Percentiles rank a stretch among this genome's conserved stretches.
Conservation (phyloP, 2,113 vertebrate species). For the Piprites chloris region DNA sequence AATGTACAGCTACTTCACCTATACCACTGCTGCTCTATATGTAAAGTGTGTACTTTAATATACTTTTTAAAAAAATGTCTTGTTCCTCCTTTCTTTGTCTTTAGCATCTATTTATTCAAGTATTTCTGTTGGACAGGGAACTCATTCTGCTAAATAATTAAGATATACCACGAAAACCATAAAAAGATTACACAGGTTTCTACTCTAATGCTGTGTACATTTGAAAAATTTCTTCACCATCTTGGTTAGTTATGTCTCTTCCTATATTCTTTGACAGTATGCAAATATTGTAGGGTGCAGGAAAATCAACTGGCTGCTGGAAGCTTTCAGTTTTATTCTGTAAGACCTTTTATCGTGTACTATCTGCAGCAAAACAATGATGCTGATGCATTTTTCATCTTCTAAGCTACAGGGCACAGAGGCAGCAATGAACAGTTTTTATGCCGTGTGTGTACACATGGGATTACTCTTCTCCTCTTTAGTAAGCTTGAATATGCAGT, state of each 20-base stretch:
- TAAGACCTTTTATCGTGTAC: background rate
- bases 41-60: background rate
- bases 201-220: background rate
- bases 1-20: background rate
- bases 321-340: background rate
- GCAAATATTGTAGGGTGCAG: background rate
- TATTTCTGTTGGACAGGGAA: background rate
- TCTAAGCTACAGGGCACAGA: background rate
- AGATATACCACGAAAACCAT: background rate
- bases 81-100: background rate
- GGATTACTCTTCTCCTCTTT: background rate
- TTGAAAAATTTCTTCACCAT: background rate
- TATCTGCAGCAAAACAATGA: background rate
- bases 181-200: background rate
- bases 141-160: background rate
- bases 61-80: background rate
- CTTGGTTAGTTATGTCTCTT: background rate
- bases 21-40: background rate
- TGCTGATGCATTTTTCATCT: background rate
- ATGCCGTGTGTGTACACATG: fast-evolving
- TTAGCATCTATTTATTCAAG: background rate
- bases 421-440: background rate
- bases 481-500: background rate
- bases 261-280: background rate
- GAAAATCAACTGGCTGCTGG: background rate